These are phyloP conservation scores for Atopsyche davidsoni DNA, from an alignment of 1,140 invertebrate species.

Conservation along the genomic window DNA sequence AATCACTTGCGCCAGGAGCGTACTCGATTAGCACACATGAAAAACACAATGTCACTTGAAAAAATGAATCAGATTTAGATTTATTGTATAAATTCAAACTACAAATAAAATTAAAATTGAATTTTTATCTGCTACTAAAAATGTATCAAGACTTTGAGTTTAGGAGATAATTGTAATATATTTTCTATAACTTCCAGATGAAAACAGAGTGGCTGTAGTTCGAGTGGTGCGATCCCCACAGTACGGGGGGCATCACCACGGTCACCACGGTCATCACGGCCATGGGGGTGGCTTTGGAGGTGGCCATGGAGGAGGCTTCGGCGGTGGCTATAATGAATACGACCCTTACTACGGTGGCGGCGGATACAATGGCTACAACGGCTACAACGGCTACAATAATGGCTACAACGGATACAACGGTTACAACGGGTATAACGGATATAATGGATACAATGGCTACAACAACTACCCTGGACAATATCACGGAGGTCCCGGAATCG, in stretches of 20 bases:
- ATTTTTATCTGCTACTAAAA: neutral
- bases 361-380: conserved; percentile 4
- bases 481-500: neutral
- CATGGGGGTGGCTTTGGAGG: conserved; percentile 2
- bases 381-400: neutral
- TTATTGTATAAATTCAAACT: no score
- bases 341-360: neutral
- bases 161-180: conserved; percentile 2
- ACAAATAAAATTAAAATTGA: neutral
- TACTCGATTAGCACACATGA: no score
- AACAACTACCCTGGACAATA: neutral
- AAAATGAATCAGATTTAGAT: no score
- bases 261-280: neutral
- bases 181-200: no score
- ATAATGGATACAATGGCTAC: conserved; percentile 2
- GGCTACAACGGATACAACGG: no score
- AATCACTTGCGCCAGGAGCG: no score
- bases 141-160: neutral
- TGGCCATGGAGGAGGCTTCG: conserved; percentile 8
- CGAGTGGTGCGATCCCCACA: conserved; percentile 18
- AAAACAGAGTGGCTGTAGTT: neutral
- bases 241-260: conserved; percentile 5
- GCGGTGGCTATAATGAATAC: neutral
- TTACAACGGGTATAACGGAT: neutral
- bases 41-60: no score